Evolutionary conservation across 2,888 invertebrate genomes (phyloP).

Genomic region (Caenorhabditis wallacei): DNA sequence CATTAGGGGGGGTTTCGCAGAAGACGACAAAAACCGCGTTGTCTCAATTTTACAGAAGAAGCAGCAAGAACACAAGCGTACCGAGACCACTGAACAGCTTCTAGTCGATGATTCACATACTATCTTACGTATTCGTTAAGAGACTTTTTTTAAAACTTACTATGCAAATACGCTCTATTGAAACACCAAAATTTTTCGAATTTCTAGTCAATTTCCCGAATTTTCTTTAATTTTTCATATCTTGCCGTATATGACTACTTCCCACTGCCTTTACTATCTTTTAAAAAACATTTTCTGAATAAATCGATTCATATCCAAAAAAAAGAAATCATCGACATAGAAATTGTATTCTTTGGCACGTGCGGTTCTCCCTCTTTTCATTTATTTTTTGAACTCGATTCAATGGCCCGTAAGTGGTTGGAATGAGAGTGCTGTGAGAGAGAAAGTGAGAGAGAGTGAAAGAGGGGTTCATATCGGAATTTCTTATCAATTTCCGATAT

Average conservation of each 20-base stretch:
- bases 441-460: neutral
- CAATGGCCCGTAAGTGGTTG: conserved; percentile 47
- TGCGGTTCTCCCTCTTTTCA: too few species aligned
- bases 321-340: conserved; percentile 2
- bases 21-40: conserved; percentile 27
- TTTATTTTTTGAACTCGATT: neutral
- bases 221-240: neutral
- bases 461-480: too few species aligned
- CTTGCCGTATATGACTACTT: neutral
- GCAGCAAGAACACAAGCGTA: conserved; percentile 68
- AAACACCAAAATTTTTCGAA: neutral
- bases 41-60: conserved; percentile 53
- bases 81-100: conserved; percentile 76
- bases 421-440: conserved; percentile 47
- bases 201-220: neutral
- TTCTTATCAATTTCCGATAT: too few species aligned
- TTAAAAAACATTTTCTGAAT: neutral
- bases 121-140: conserved; percentile 71
- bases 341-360: too few species aligned
- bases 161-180: too few species aligned
- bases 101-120: conserved; percentile 77
- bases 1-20: neutral
- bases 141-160: neutral
- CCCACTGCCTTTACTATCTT: neutral
- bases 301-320: neutral